Conservation (phyloP, 2,797 vertebrate species). For the Knipowitschia caucasica region DNA sequence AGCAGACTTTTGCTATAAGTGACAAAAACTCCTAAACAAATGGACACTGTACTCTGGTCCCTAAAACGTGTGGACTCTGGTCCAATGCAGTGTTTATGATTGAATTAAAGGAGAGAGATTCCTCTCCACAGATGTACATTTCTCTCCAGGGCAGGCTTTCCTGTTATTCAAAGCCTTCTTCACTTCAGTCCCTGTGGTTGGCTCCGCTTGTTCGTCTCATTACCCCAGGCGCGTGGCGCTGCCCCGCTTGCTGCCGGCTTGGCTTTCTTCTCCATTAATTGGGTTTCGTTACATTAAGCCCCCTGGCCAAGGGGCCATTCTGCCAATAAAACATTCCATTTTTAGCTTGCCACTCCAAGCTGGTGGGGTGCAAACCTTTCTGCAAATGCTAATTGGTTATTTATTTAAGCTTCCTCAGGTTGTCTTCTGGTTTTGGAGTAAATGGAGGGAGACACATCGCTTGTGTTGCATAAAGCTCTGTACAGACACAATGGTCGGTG, state of each 20-base stretch:
- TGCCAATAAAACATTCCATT: constrained; percentile 76
- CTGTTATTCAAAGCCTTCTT: constrained; percentile 65
- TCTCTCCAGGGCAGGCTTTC: constrained; percentile 75
- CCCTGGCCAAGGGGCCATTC: constrained; percentile 75
- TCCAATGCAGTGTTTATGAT: constrained; percentile 36
- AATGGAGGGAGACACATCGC: constrained; percentile 11
- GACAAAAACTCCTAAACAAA: background rate
- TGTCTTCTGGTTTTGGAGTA: constrained; percentile 56
- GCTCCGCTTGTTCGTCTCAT: constrained; percentile 67
- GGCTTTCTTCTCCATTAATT: constrained; percentile 82
- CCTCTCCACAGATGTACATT: constrained; percentile 64
- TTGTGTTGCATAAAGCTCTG: constrained; percentile 33
- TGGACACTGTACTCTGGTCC: constrained; percentile 2
- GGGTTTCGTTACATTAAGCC: constrained; percentile 85
- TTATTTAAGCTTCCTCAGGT: constrained; percentile 76
- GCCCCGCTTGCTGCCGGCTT: constrained; percentile 62
- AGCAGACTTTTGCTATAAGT: background rate
- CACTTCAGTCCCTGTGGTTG: constrained; percentile 68
- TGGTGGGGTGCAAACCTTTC: constrained; percentile 60
- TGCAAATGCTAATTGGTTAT: constrained; percentile 74
- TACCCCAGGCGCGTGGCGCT: constrained; percentile 71
- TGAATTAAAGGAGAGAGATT: constrained; percentile 36
- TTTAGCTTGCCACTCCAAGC: constrained; percentile 66
- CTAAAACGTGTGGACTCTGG: constrained; percentile 28
- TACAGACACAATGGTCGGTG: constrained; percentile 35